phyloP scores from a whole-genome alignment of 2,888 invertebrate genomes.

The Scelioninae gen. 1 region DNA sequence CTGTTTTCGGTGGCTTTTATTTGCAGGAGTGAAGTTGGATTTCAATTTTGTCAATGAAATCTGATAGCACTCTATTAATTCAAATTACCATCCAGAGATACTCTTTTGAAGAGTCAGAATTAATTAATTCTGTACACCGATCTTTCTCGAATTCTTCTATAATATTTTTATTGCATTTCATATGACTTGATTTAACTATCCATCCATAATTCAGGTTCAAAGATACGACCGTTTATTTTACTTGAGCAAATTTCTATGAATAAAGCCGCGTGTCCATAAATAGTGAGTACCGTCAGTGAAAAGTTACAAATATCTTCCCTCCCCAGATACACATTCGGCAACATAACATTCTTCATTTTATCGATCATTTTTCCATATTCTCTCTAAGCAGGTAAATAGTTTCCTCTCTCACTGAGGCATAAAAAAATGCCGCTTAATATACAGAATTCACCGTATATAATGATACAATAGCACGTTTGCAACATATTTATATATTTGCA shows the following conservation, averaged over 20 bases:
- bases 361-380: not conserved
- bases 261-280: not conserved
- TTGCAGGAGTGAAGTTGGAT: slow-evolving; percentile 39
- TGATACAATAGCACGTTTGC: not conserved
- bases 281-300: slow-evolving; percentile 3
- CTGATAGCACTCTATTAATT: slow-evolving; percentile 49
- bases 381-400: too few species aligned
- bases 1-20: slow-evolving; percentile 60
- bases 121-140: slow-evolving; percentile 8
- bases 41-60: slow-evolving; percentile 58
- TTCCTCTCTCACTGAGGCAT: too few species aligned
- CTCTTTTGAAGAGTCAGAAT: not conserved
- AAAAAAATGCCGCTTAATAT: not conserved
- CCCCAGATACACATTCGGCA: slow-evolving; percentile 4
- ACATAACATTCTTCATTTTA: slow-evolving; percentile 2
- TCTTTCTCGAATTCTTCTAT: not conserved
- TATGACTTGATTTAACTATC: too few species aligned
- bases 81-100: slow-evolving; percentile 14
- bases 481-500: slow-evolving; percentile 1
- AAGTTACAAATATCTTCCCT: not conserved
- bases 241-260: slow-evolving; percentile 1
- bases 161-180: too few species aligned
- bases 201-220: not conserved
- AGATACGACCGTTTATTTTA: not conserved
- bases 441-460: not conserved